Evolutionary conservation across 2,797 vertebrate species (phyloP).

Genomic region (Sebastes elongatus): DNA sequence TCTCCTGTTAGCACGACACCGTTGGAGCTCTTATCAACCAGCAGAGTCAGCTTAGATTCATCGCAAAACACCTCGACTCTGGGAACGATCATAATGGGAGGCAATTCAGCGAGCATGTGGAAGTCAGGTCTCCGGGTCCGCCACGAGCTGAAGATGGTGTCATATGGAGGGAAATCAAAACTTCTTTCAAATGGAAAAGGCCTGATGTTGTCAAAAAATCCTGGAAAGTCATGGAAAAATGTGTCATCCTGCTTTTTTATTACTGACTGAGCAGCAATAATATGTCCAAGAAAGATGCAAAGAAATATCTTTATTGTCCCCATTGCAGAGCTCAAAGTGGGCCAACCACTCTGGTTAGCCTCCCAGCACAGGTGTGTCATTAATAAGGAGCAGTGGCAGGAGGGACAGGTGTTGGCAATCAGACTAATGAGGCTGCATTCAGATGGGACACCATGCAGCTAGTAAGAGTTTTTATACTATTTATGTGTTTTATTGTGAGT

Average conservation of each 20-base stretch:
- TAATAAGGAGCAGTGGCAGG: conserved; percentile 21
- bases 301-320: neutral
- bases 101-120: conserved; percentile 20
- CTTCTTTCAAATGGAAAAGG: conserved; percentile 21
- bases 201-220: neutral
- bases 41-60: conserved; percentile 45
- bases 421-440: conserved; percentile 14
- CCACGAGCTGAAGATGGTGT: conserved; percentile 57
- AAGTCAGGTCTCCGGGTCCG: conserved; percentile 8
- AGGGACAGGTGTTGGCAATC: conserved; percentile 52
- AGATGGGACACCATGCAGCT: neutral
- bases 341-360: neutral
- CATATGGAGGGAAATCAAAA: conserved; percentile 6
- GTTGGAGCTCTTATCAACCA: conserved; percentile 49
- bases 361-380: neutral
- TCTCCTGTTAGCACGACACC: conserved; percentile 21
- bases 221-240: neutral
- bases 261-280: conserved; percentile 1
- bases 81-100: conserved; percentile 19
- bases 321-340: conserved; percentile 42
- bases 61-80: conserved; percentile 65
- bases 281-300: conserved; percentile 14
- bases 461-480: neutral
- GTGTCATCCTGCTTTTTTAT: neutral
- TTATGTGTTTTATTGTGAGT: neutral